phyloP scores from a whole-genome alignment of 2,113 vertebrate species.

The Zosterops lateralis region DNA sequence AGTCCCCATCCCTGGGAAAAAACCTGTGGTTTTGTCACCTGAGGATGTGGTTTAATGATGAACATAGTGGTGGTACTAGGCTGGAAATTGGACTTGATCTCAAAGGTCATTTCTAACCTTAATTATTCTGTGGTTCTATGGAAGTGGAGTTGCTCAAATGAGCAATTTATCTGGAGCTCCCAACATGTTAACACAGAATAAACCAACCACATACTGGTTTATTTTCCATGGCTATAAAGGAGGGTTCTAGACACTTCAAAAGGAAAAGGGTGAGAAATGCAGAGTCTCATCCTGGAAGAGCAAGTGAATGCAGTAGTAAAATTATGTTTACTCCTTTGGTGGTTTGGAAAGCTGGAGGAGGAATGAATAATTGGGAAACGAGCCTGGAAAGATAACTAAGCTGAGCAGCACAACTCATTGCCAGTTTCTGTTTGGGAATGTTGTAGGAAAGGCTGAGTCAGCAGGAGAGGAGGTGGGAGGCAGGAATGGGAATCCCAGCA shows the following conservation, averaged over 20 bases:
- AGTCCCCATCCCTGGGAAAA: neutral
- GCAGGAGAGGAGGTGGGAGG: neutral
- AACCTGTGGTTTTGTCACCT: neutral
- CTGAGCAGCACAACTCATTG: neutral
- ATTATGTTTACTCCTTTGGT: neutral
- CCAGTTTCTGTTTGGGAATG: neutral
- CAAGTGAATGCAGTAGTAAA: neutral
- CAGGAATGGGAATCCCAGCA: accelerated
- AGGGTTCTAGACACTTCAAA: neutral
- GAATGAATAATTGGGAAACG: neutral
- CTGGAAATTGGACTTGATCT: neutral
- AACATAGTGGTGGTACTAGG: neutral
- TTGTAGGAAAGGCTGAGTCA: neutral
- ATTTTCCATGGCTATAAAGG: neutral
- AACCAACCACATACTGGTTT: neutral
- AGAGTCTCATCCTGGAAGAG: neutral
- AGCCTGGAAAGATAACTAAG: neutral
- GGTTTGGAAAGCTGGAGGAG: neutral
- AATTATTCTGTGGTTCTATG: accelerated
- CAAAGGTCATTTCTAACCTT: neutral
- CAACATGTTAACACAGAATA: accelerated
- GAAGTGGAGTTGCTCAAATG: neutral
- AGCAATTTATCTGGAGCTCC: neutral
- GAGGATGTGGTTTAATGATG: neutral
- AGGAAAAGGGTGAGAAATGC: neutral